Base-by-base conservation (phyloP, 2,888 invertebrate genomes). In the Spodoptera littoralis region DNA sequence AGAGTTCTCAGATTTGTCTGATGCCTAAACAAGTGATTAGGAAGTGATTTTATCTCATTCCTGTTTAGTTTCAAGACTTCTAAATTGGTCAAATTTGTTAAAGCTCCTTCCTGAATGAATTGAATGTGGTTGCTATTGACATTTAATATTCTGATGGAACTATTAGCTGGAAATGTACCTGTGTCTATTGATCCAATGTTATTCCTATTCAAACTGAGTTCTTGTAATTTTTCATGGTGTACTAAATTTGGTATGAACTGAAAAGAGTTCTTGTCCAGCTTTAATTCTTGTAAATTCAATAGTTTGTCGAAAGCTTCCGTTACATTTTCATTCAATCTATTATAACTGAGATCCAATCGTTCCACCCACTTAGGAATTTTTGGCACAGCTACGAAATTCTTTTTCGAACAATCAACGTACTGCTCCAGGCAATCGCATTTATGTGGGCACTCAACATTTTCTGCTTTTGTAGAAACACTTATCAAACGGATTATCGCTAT, bases 21-120 rank as follows among this genome's bases (percentile, higher is more conserved):
- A 82, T 96, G 95, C 76, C 95, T 95, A 85, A 98, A 98, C 43
- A 97, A 94, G 79, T 97, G 96, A 86, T 97, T 97, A n/a, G 96
- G 96, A 56, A 98, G 90, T 54, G 92, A 93, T 67, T 91, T 91
- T 67, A 97, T 93, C 75, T 95, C 96, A 95, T 98, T 98, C 87
- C 97, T 97, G 85, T 97, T 98, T 70, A 98, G 88, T 86, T 97
- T 97, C 68, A 98, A 92, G 76, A 97, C 96, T 77, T 96, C 95
- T 73, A 99, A 93, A 61, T 95, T 95, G 1, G 96, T 96, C 59
- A 98, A 92, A 85, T 96, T 96, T 80, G 96, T 96, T 84, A 98
- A 96, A 64, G 97, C 96, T 65, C 96, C 96, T 77, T 96, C 96
- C 84, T 97, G 96, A 66, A 99, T 95, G 50, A 92, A 90, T 76